Conservation (phyloP, 2,888 invertebrate genomes). For the Macrostomum cliftonense region DNA sequence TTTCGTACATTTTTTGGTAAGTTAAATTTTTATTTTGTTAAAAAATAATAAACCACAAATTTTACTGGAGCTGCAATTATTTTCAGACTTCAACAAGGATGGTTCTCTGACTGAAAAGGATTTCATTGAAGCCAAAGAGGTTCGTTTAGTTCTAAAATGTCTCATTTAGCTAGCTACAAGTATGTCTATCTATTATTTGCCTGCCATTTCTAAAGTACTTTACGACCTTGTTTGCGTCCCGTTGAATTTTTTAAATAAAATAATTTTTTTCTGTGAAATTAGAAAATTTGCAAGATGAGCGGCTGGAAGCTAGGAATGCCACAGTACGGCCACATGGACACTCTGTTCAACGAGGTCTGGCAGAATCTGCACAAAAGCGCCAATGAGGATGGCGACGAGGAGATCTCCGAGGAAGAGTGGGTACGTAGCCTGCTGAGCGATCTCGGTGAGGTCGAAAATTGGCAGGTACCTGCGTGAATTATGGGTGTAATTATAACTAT, state of each 20-base stretch:
- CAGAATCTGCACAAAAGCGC: slow-evolving; percentile 23
- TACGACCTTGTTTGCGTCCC: too few relatives aligned
- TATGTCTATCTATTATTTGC: too few relatives aligned
- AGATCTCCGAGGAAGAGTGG: slow-evolving; percentile 29
- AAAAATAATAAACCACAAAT: too few relatives aligned
- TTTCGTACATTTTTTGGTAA: slow-evolving; percentile 27
- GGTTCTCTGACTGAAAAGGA: slow-evolving; percentile 37
- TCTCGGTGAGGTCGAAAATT: slow-evolving; percentile 21
- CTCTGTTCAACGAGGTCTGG: slow-evolving; percentile 29
- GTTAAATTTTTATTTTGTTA: slow-evolving; percentile 3
- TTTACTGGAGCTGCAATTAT: too few relatives aligned
- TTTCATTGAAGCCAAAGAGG: slow-evolving; percentile 33
- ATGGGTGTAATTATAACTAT: too few relatives aligned
- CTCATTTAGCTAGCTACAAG: too few relatives aligned
- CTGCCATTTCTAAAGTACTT: too few relatives aligned
- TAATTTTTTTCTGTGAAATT: too few relatives aligned
- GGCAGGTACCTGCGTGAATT: slow-evolving; percentile 22
- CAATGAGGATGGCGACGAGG: slow-evolving; percentile 25
- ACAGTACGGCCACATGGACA: slow-evolving; percentile 19
- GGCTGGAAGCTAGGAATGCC: slow-evolving; percentile 25
- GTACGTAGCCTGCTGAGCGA: slow-evolving; percentile 24
- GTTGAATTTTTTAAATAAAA: too few relatives aligned
- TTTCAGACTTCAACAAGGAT: slow-evolving; percentile 33
- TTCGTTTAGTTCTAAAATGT: too few relatives aligned
- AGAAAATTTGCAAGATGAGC: slow-evolving; percentile 31